Percentiles rank a stretch among this genome's conserved stretches.
These are phyloP conservation scores for Pardosa pseudoannulata DNA, from an alignment of 2,888 invertebrate genomes.

Conservation along the genomic window DNA sequence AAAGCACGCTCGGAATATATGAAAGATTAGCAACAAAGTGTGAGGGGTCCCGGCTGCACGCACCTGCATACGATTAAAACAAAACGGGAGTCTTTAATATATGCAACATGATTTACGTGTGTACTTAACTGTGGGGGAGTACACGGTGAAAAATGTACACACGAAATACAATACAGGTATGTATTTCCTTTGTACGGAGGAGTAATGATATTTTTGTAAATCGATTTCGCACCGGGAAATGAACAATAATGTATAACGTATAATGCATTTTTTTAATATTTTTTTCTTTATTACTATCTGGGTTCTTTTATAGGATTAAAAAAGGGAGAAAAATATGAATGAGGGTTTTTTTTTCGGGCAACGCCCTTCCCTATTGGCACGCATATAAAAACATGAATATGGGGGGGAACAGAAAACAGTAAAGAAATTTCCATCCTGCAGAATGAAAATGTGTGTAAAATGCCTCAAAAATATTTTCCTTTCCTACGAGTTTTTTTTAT, in stretches of 20 bases:
- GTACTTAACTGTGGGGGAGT: constrained; percentile 65
- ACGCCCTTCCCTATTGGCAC: constrained; percentile 63
- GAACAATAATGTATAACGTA: constrained; percentile 66
- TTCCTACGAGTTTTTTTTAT: too few relatives aligned
- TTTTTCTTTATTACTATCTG: background rate
- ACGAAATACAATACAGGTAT: background rate
- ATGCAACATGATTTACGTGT: constrained; percentile 54
- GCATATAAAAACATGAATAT: constrained; percentile 36
- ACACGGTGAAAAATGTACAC: constrained; percentile 1
- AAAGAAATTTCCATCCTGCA: background rate
- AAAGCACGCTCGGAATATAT: background rate
- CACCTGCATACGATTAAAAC: constrained; percentile 60
- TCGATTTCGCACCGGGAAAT: constrained; percentile 63
- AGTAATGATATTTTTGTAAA: constrained; percentile 70
- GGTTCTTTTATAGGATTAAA: constrained; percentile 56
- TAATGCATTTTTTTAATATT: constrained; percentile 51
- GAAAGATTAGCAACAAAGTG: constrained; percentile 3
- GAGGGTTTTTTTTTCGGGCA: constrained; percentile 46
- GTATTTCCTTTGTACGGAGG: constrained; percentile 31
- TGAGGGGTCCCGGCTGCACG: constrained; percentile 34
- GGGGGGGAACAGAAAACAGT: background rate
- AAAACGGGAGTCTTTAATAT: constrained; percentile 34
- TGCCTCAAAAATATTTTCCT: too few relatives aligned
- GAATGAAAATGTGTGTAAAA: too few relatives aligned
- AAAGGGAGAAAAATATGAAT: constrained; percentile 54